Percentiles rank a stretch among this genome's conserved stretches.
Evolutionary conservation across 2,113 vertebrate genomes (phyloP).

Genomic region (Campylorhamphus procurvoides): DNA sequence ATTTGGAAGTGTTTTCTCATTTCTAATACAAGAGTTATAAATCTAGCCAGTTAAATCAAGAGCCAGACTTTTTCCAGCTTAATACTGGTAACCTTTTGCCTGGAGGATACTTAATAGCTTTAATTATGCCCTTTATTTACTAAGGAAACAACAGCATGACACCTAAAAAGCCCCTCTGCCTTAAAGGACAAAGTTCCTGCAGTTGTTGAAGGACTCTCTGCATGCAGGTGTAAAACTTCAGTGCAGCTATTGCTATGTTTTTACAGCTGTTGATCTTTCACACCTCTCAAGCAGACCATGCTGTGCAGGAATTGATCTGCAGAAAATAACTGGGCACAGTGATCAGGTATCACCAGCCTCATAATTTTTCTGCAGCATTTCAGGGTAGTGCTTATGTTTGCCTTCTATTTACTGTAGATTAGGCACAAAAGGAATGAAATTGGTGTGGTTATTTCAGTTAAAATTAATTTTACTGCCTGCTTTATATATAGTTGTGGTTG

Average conservation of each 20-base stretch:
- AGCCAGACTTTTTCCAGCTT: not conserved
- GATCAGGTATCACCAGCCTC: not conserved
- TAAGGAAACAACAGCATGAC: constrained; percentile 49
- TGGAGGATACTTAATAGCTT: constrained; percentile 10
- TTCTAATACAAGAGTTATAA: not conserved
- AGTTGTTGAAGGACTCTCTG: not conserved
- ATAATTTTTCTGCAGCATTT: constrained; percentile 13
- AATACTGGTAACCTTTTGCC: not conserved
- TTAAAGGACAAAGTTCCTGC: constrained; percentile 40
- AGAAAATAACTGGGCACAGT: constrained; percentile 13
- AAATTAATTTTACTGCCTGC: not conserved
- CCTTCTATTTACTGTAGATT: not conserved
- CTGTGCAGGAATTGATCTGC: not conserved
- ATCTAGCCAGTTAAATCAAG: constrained; percentile 35
- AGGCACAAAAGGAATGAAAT: not conserved
- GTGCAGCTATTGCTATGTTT: constrained; percentile 34
- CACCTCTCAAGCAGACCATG: not conserved
- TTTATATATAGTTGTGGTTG: not conserved
- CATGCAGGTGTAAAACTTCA: constrained; percentile 40
- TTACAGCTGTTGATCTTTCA: constrained; percentile 62
- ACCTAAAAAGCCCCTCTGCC: constrained; percentile 15
- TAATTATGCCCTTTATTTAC: constrained; percentile 67
- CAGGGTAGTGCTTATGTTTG: not conserved
- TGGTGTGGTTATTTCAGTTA: not conserved
- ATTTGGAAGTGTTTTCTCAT: constrained; percentile 35